Evolutionary conservation across 2,113 vertebrate genomes (phyloP).

Genomic region (Quiscalus mexicanus): DNA sequence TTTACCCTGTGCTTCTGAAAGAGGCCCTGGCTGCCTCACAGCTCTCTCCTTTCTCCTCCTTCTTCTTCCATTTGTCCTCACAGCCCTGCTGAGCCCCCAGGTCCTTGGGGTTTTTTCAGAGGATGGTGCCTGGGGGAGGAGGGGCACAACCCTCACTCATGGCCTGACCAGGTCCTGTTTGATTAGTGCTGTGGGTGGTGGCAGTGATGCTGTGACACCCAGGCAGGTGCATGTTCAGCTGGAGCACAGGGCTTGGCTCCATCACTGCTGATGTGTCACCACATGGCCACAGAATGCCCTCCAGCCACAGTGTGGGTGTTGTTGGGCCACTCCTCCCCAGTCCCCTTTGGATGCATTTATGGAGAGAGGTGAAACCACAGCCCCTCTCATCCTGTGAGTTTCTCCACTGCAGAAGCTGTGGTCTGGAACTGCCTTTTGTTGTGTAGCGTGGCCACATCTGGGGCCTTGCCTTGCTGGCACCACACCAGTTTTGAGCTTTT

Average conservation of each 20-base stretch:
- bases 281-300: not conserved
- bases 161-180: not conserved
- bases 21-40: not conserved
- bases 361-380: not conserved
- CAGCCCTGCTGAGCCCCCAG: not conserved
- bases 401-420: not conserved
- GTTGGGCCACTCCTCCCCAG: accelerated
- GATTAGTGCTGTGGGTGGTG: accelerated
- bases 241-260: not conserved
- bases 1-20: not conserved
- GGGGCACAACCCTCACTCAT: not conserved
- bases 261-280: not conserved
- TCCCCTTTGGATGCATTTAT: not conserved
- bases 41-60: not conserved
- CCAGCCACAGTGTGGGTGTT: not conserved
- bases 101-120: not conserved
- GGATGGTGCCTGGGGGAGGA: not conserved
- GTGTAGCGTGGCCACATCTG: not conserved
- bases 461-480: not conserved
- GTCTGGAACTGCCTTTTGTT: not conserved
- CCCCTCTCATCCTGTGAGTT: not conserved
- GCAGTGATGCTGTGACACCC: not conserved
- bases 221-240: not conserved
- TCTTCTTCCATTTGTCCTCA: not conserved
- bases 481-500: not conserved